Percentiles rank a stretch among this genome's conserved stretches.
Conservation (phyloP, 2,797 vertebrate species). For the Gadopsis marmoratus region DNA sequence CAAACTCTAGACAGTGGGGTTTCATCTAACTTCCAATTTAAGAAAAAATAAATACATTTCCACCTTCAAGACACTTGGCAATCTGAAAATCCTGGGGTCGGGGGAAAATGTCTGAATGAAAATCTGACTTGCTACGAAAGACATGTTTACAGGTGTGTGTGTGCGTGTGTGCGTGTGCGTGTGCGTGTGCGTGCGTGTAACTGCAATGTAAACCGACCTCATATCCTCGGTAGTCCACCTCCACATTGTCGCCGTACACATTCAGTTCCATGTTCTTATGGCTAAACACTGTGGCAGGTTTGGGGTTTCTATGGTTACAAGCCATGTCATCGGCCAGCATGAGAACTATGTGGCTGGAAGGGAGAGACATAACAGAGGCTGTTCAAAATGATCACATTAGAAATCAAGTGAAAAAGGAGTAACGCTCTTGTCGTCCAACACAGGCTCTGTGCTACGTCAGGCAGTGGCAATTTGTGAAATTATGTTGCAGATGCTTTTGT, state of each 20-base stretch:
- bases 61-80: neutral
- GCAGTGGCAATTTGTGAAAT: neutral
- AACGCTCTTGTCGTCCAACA: neutral
- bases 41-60: neutral
- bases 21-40: neutral
- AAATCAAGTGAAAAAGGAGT: neutral
- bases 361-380: conserved; percentile 1
- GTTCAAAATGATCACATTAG: neutral
- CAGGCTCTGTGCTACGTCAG: neutral
- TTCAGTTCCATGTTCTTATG: conserved; percentile 99
- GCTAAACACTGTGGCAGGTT: conserved; percentile 97
- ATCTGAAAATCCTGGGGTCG: neutral
- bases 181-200: no score
- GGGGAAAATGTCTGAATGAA: neutral
- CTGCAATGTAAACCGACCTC: conserved; percentile 85
- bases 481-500: neutral
- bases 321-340: conserved; percentile 99
- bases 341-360: conserved; percentile 93
- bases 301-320: conserved; percentile 97
- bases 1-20: neutral
- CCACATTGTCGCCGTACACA: conserved; percentile 97
- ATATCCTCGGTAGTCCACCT: conserved; percentile 98
- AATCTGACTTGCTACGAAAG: neutral
- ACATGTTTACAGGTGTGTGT: neutral
- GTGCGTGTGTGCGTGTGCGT: neutral